These are phyloP conservation scores for Pangasius sanitwongsei DNA, from an alignment of 2,797 vertebrate genomes.

Conservation along the genomic window DNA sequence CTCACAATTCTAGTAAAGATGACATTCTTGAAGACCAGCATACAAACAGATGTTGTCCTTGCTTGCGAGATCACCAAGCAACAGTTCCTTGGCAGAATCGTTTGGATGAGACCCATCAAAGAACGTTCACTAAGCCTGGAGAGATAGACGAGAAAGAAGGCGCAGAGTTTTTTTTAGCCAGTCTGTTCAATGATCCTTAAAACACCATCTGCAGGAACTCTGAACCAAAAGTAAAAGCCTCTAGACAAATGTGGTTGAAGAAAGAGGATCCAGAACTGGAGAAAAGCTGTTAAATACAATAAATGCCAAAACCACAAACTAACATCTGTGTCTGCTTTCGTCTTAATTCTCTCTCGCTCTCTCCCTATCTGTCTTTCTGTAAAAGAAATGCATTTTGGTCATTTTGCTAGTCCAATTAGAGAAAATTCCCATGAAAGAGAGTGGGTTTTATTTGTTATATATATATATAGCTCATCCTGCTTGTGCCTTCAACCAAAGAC, in stretches of 20 bases:
- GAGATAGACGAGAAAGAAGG: neutral
- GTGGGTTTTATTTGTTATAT: too few species aligned
- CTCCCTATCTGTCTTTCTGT: neutral
- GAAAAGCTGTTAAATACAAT: neutral
- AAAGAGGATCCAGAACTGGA: conserved; percentile 14
- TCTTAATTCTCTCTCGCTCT: neutral
- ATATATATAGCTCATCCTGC: neutral
- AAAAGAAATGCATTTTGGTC: neutral
- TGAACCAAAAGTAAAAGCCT: conserved; percentile 5
- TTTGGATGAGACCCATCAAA: neutral
- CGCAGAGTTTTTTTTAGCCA: neutral
- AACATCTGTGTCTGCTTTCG: neutral
- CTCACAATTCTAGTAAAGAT: neutral
- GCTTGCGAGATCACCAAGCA: neutral
- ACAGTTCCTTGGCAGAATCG: neutral
- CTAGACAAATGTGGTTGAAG: neutral
- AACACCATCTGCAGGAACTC: conserved; percentile 15
- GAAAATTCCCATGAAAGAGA: neutral
- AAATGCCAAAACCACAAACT: neutral
- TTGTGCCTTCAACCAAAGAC: neutral
- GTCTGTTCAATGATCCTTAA: conserved; percentile 1
- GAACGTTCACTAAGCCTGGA: too few species aligned
- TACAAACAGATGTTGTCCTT: neutral
- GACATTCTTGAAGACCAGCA: neutral
- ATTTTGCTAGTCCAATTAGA: neutral